Evolutionary conservation across 2,888 invertebrate genomes (phyloP).

Genomic region (Agrochola lota): DNA sequence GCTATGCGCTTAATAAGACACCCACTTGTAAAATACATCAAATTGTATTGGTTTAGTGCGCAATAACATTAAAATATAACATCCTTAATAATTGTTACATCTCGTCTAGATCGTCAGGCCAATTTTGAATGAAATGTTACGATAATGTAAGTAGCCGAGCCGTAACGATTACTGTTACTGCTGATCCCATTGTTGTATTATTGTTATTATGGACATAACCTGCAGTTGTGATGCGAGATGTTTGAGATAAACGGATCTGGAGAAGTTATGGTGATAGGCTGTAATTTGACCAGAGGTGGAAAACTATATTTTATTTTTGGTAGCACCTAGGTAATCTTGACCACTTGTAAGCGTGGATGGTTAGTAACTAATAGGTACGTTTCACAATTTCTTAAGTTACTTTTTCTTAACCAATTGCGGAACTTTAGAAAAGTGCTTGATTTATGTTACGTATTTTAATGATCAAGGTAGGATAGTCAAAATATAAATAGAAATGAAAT

Average conservation of each 20-base stretch:
- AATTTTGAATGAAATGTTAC: slow-evolving; percentile 77
- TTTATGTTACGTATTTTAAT: background rate
- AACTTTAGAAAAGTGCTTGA: background rate
- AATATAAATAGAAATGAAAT: no score
- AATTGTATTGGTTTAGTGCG: slow-evolving; percentile 3
- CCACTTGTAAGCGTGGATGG: background rate
- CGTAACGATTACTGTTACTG: slow-evolving; percentile 70
- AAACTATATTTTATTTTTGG: background rate
- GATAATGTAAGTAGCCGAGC: slow-evolving; percentile 70
- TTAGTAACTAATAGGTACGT: background rate
- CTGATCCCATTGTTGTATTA: slow-evolving; percentile 70
- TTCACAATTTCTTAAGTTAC: background rate
- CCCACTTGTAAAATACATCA: slow-evolving; percentile 7
- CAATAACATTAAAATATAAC: slow-evolving; percentile 50
- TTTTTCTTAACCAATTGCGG: background rate
- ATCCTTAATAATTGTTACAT: slow-evolving; percentile 35
- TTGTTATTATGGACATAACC: slow-evolving; percentile 77
- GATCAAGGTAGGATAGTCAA: background rate
- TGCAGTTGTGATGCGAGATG: slow-evolving; percentile 62
- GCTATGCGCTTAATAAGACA: no score
- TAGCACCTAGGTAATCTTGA: background rate
- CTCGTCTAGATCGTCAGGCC: slow-evolving; percentile 42
- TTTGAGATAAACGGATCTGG: slow-evolving; percentile 34
- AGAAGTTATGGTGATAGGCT: slow-evolving; percentile 9
- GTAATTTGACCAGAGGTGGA: background rate